These are phyloP conservation scores for Spodoptera exigua DNA, from an alignment of 2,888 invertebrate species.

Conservation along the genomic window DNA sequence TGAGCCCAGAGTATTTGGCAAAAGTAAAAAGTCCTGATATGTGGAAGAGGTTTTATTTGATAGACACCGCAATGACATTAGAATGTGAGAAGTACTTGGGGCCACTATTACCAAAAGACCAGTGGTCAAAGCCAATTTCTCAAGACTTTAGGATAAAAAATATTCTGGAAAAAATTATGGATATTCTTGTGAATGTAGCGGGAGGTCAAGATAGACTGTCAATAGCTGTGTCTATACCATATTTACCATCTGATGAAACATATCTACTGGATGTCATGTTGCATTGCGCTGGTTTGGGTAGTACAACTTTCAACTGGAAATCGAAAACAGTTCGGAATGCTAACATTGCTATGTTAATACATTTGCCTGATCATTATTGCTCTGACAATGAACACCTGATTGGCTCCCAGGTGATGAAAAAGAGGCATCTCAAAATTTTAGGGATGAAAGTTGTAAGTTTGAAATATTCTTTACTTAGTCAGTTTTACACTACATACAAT, in stretches of 20 bases:
- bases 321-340: constrained; percentile 77
- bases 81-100: constrained; percentile 90
- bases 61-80: constrained; percentile 91
- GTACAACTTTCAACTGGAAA: constrained; percentile 83
- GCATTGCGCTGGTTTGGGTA: constrained; percentile 82
- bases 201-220: constrained; percentile 85
- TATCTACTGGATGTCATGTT: constrained; percentile 90
- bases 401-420: constrained; percentile 91
- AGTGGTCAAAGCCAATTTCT: constrained; percentile 83
- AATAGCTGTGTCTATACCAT: constrained; percentile 85
- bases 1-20: constrained; percentile 90
- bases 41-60: constrained; percentile 88
- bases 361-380: constrained; percentile 91
- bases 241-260: constrained; percentile 88
- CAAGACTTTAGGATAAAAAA: constrained; percentile 88
- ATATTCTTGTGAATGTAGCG: constrained; percentile 78
- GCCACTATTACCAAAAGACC: constrained; percentile 88
- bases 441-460: constrained; percentile 91
- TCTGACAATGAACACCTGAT: constrained; percentile 87
- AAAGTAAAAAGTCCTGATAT: constrained; percentile 83
- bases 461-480: constrained; percentile 86
- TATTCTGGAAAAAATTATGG: constrained; percentile 82
- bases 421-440: constrained; percentile 89
- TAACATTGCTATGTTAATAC: constrained; percentile 89
- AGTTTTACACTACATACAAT: constrained; percentile 83